Conservation (phyloP, 2,888 invertebrate genomes). For the Gymnosoma rotundatum region DNA sequence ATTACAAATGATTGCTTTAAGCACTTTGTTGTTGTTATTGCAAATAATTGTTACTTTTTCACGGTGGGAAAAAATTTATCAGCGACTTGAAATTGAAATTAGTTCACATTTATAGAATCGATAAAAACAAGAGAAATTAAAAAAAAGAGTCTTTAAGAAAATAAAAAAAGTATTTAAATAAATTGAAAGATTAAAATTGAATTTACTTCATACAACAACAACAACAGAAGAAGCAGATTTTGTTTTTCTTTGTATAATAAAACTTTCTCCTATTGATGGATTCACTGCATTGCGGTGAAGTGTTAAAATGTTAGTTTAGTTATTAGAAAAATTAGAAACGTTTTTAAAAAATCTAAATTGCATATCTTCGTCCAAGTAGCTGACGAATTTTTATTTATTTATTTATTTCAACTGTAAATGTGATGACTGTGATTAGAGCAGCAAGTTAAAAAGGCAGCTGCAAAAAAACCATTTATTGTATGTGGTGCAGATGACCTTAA, state of each 20-base stretch:
- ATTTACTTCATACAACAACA: neutral
- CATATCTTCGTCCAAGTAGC: constrained; percentile 14
- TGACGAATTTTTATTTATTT: constrained; percentile 14
- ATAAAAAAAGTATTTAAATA: neutral
- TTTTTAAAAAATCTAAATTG: constrained; percentile 20
- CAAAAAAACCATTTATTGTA: constrained; percentile 2
- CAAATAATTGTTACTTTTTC: neutral
- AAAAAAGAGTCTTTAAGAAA: neutral
- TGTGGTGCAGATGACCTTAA: constrained; percentile 44
- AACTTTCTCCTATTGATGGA: constrained; percentile 37
- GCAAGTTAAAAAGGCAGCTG: constrained; percentile 36
- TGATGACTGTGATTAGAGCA: constrained; percentile 32
- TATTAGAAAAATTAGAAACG: constrained; percentile 24
- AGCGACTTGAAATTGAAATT: neutral
- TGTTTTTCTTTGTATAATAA: neutral
- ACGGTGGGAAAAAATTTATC: constrained; percentile 26
- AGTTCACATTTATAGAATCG: no score
- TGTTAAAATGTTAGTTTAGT: constrained; percentile 33
- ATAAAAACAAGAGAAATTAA: neutral
- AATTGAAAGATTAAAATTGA: neutral
- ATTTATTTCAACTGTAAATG: neutral
- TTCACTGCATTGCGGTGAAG: neutral
- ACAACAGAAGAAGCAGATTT: neutral
- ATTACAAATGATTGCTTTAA: constrained; percentile 24
- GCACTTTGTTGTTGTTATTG: neutral